Evolutionary conservation across 2,888 invertebrate species (phyloP), one percentile per base, ranked within the genome.

Genomic region (Flexamia atlantica): DNA sequence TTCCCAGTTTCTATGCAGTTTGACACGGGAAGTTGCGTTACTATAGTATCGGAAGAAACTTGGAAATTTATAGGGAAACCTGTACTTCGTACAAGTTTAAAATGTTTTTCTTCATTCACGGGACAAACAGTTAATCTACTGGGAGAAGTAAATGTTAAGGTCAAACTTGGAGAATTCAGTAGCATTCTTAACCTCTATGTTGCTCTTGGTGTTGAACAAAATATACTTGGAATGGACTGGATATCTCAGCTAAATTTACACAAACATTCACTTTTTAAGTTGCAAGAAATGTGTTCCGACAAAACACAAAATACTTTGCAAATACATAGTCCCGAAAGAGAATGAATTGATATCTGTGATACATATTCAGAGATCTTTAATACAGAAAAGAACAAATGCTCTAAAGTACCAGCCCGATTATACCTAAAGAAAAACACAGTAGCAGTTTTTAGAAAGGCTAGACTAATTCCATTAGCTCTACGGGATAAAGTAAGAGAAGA

Each of bases 371-470:
- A 40, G 3, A 14, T 40, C 17, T 70, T 70, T 20, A n/a, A 20
- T 70, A 36, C 70, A 40, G 40, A 20, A 40, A 23, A 64, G 0
- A 14, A 5, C 17, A 64, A 64, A n/a, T 64, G 64, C 20, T 64
- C 64, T 7, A 28, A 25, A 28, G 28, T 64, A 28, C 30, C 64
- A 17, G 64, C 64, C 14, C 28, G 17, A 9, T n/a, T 64, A 9
- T 64, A 64, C 14, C 17, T 64, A 64, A 64, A 64, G 64, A 14
- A 64, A 20, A n/a, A 30, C 28, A n/a, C 64, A 4, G 20, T 64
- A 14, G 9, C 25, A 40, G 53, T 83, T 83, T 83, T 83, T 36
- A 36, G 57, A 40, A 74, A 60, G 1, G 57, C 83, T 20, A 72
- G 60, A 10, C 57, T 32, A 9, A 7, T 83, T 76, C 74, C 83